Evolutionary conservation across 2,113 vertebrate genomes (phyloP), one percentile per base, ranked within the genome.

Genomic region (Sinocyclocheilus rhinocerous): DNA sequence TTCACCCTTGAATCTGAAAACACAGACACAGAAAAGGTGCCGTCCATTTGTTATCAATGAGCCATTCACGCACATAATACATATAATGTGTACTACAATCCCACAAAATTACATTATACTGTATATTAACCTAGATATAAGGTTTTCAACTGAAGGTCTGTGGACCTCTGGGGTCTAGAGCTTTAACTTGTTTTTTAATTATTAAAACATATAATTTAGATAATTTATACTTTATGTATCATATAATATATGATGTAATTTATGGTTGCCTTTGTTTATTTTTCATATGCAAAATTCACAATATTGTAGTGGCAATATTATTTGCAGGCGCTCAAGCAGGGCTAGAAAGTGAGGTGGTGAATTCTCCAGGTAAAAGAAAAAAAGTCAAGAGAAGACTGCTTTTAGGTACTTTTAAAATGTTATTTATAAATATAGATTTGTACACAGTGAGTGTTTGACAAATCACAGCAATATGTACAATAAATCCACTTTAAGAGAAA

Each of bases 1-100:
- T 84, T 92, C 18, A 88, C 87, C 50, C 39, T 78, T 0, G 80
- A 78, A 29, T 39, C 89, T 0, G 85, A 55, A 63, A 63, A 90
- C 59, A 33, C 75, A 0, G 91, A 95, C 24, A 92, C 76, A 87
- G 95, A 95, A 91, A 94, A 93, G 91, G 89, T 94, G 81, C 8
- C 86, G 26, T 50, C 8, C 6, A 7, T 76, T 18, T 83, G 39
- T 36, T 83, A 16, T 59, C 20, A 81, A 6, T 36, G 29, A 20
- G 67, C 16, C 22, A 24, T 48, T 76, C 24, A 10, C 10, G 29
- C 48, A 77, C 48, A 33, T 1, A 33, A 29, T 24, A 33, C 0
- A 18, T n/a, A 55, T 15, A 55, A 20, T 50, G 42, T 59, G 13
- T 16, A 6, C 4, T 65, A 65, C 26, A 67, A 33, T 67, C 65